Conservation (phyloP, 1,140 invertebrate species). For the Sitophilus oryzae region DNA sequence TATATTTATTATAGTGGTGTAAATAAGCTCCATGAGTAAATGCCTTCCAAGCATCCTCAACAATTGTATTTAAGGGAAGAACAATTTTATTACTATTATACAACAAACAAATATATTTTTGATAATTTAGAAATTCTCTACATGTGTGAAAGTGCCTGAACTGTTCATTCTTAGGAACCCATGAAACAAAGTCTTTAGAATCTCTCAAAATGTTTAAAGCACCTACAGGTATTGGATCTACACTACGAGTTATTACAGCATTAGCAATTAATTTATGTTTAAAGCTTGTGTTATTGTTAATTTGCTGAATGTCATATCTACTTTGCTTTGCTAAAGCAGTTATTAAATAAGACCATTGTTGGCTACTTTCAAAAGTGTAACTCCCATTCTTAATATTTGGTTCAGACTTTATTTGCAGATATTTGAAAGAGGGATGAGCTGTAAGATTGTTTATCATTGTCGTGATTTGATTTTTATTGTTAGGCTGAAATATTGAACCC, state of each 20-base stretch:
- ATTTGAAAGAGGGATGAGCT: slow-evolving; percentile 48
- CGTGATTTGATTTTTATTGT: slow-evolving; percentile 33
- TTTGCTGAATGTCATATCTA: slow-evolving; percentile 16
- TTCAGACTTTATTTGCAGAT: slow-evolving; percentile 45
- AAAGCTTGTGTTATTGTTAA: background rate
- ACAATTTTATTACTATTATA: slow-evolving; percentile 47
- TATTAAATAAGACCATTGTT: slow-evolving; percentile 17
- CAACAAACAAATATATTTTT: slow-evolving; percentile 46
- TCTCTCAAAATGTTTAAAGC: slow-evolving; percentile 36
- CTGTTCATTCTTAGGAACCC: slow-evolving; percentile 40
- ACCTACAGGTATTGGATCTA: slow-evolving; percentile 34
- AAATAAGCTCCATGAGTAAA: slow-evolving; percentile 49
- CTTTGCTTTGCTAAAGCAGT: slow-evolving; percentile 16
- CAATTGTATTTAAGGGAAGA: slow-evolving; percentile 41
- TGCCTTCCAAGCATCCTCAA: slow-evolving; percentile 47
- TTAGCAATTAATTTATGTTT: slow-evolving; percentile 12
- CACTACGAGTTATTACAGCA: slow-evolving; percentile 39
- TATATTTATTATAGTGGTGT: slow-evolving; percentile 50
- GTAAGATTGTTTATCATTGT: slow-evolving; percentile 42
- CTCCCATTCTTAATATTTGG: slow-evolving; percentile 36
- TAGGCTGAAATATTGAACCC: slow-evolving; percentile 45
- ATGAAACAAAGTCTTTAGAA: slow-evolving; percentile 43
- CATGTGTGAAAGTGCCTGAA: slow-evolving; percentile 45
- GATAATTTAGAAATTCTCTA: slow-evolving; percentile 41
- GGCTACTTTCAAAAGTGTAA: slow-evolving; percentile 37